Evolutionary conservation across 2,888 invertebrate genomes (phyloP), one percentile per base, ranked within the genome.

Genomic region (Drosophila nr. fundita): DNA sequence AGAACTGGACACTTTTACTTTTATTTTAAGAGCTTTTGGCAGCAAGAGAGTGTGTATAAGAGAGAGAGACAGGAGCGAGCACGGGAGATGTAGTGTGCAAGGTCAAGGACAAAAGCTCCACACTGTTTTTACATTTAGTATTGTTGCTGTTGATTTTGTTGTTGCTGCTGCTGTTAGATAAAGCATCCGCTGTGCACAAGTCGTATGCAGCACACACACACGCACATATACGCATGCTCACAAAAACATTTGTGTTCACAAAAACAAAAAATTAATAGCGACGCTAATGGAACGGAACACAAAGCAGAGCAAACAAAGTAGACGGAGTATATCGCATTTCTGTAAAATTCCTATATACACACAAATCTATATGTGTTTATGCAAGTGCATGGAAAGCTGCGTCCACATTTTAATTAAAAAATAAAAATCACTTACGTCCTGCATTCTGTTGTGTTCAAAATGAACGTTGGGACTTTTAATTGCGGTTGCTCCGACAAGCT

Each of bases 31-130:
- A 81, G 81, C 81, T 81, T 81, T 78, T 24, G 11, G 27, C 27
- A 40, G 50, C 42, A 10, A 57, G 27, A 50, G 29, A 54, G 68
- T 49, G 58, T 55, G 55, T 29, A 13, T 11, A 18, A 64, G 73
- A 62, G 64, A 40, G 27, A 38, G 59, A 38, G 77, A 66, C 78
- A 59, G 66, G 40, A 38, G n/a, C 38, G 54, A 38, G 50, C 42
- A 53, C 6, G 49, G 55, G 64, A 71, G 68, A 72, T 82, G 68
- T 30, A 72, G 79, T 73, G 69, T 68, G 87, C 89, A 87, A 89
- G 87, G 89, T 87, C 87, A 87, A 87, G 87, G 87, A 87, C 83
- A 77, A 85, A 78, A 89, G 87, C 85, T 83, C 67, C 63, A 64
- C 50, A 42, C 59, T 42, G 34, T 49, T 72, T 78, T 60, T 59